Percentiles rank a stretch among this genome's conserved stretches.
Evolutionary conservation across 92 coral and sea anemone species (phyloP).

Genomic region (Epizoanthus scotinus): DNA sequence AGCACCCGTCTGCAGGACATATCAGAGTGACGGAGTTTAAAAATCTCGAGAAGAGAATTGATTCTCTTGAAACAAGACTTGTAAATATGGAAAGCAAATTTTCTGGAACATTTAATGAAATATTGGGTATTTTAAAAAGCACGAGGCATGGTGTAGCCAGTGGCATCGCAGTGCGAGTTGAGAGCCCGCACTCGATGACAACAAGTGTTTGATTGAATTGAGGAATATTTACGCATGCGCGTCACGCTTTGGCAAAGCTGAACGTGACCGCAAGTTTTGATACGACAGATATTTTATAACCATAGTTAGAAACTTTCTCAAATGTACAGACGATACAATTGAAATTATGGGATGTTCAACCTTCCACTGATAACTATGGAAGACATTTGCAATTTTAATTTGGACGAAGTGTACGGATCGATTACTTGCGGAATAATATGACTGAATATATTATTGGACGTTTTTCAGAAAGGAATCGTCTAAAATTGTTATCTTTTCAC

Average conservation of each 20-base stretch:
- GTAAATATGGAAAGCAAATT: conserved; percentile 64
- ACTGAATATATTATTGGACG: not conserved
- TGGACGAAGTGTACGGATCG: not conserved
- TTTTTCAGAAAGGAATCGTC: not conserved
- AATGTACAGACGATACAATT: not conserved
- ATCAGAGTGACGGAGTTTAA: conserved; percentile 45
- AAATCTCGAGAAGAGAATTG: conserved; percentile 61
- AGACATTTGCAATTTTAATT: not conserved
- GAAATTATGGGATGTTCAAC: not conserved
- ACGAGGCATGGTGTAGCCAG: not conserved
- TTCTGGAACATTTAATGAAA: conserved; percentile 53
- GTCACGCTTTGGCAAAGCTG: not conserved
- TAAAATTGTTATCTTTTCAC: not conserved
- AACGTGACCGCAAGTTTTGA: not conserved
- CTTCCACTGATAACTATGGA: not conserved
- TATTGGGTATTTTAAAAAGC: conserved; percentile 43
- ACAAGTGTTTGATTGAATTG: conserved; percentile 13
- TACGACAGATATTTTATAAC: not conserved
- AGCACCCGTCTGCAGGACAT: not conserved
- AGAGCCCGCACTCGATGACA: not conserved
- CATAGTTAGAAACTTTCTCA: not conserved
- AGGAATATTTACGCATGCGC: not conserved
- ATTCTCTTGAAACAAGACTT: conserved; percentile 59
- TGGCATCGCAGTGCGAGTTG: not conserved
- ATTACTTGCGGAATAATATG: not conserved